These are phyloP conservation scores for Motacilla tschutschensis DNA, from an alignment of 2,113 vertebrate species.

Conservation along the genomic window DNA sequence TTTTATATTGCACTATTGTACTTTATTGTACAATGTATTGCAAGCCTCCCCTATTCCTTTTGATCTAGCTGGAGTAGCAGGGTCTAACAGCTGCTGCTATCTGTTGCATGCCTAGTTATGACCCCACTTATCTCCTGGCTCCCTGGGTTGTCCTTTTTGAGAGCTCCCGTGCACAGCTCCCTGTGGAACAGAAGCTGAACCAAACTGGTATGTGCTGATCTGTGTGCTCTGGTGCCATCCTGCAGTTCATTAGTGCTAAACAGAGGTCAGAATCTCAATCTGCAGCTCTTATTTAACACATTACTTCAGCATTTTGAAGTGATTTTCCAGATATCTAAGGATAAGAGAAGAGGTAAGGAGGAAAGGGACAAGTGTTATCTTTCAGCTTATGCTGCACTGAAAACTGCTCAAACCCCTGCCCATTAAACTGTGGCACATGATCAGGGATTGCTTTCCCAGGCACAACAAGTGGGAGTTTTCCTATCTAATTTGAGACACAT, in stretches of 20 bases:
- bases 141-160: background rate
- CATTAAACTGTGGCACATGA: background rate
- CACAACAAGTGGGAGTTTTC: slow-evolving; percentile 14
- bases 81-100: background rate
- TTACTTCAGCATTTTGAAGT: background rate
- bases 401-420: background rate
- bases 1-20: background rate
- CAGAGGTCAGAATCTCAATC: background rate
- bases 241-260: background rate
- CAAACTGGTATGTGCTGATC: accelerated
- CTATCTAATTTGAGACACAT: background rate
- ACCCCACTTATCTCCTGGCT: background rate
- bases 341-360: background rate
- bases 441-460: background rate
- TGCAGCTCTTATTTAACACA: background rate
- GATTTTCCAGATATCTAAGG: background rate
- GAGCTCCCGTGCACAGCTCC: background rate
- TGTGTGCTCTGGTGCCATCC: background rate
- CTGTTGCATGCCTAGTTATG: background rate
- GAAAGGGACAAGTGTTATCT: background rate
- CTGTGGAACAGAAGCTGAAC: background rate
- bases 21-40: background rate
- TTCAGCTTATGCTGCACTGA: background rate
- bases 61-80: background rate
- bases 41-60: background rate